Evolutionary conservation across 2,797 vertebrate species (phyloP), one percentile per base, ranked within the genome.

Genomic region (Microctenopoma lineatum): DNA sequence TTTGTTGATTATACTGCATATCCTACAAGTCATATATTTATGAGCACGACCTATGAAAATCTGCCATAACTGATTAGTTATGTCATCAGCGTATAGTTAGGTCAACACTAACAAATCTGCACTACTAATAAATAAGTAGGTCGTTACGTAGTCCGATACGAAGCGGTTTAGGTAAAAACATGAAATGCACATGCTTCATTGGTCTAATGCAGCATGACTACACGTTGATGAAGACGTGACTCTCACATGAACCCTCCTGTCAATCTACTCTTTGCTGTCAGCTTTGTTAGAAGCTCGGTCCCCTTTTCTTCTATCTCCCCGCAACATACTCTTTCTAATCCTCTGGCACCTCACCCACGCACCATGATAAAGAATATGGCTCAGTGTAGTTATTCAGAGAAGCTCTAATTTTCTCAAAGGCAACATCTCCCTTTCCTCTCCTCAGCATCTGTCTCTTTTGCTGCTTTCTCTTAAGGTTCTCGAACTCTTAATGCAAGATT

Each of bases 391-490:
- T 84, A 84, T 89, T 86, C 79, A 82, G 79, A 80, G 77, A 80
- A 78, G 70, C 77, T 83, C 84, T 77, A 85, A 90, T 83, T 88
- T 82, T 78, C 80, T 85, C 80, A 69, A 76, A 84, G 75, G 84
- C 73, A 64, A 76, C 74, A 50, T 67, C 59, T 71, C 64, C 29
- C 60, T 45, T 66, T 68, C 57, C 45, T 52, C 55, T 64, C 66
- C 32, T 44, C 58, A 55, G 64, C 81, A 61, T 67, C 60, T 73
- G 54, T 61, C 39, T 63, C 55, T 34, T 73, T 56, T 66, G 44
- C 26, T 2, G 52, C 68, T 68, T 73, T 59, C 52, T 63, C 74
- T 73, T 63, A 44, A 79, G 79, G 65, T 66, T 52, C 62, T 55
- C 61, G 39, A n/a, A 44, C 26, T 80, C 61, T 57, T 73, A 36